These are phyloP conservation scores for Dasysyrphus tricinctus DNA, from an alignment of 2,888 invertebrate genomes.

Conservation along the genomic window DNA sequence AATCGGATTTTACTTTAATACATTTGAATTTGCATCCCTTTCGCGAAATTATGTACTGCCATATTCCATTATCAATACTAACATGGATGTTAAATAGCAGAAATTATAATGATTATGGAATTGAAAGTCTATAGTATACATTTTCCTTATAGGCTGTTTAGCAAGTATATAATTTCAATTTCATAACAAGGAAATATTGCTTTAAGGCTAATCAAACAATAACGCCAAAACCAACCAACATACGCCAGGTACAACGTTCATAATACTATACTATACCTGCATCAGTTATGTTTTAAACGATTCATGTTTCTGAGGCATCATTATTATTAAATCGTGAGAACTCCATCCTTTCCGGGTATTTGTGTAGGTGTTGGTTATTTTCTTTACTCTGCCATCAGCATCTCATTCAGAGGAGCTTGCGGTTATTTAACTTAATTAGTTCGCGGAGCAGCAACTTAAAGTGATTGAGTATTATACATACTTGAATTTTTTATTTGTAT, in stretches of 20 bases:
- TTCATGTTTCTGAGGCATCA: slow-evolving; percentile 20
- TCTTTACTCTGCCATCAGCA: neutral
- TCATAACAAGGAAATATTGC: neutral
- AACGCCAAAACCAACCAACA: neutral
- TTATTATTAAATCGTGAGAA: slow-evolving; percentile 28
- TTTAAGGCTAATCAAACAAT: slow-evolving; percentile 6
- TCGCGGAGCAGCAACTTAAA: neutral
- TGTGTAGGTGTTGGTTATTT: slow-evolving; percentile 21
- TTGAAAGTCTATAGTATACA: too few relatives aligned
- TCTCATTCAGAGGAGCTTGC: neutral
- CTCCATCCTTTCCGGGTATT: neutral
- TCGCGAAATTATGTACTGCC: too few relatives aligned
- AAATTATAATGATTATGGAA: too few relatives aligned
- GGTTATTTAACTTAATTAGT: slow-evolving; percentile 19
- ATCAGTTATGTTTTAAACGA: neutral
- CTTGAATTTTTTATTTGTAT: neutral
- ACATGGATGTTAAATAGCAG: too few relatives aligned
- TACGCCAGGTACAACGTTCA: neutral
- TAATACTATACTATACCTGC: neutral
- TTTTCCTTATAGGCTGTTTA: too few relatives aligned
- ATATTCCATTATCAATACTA: too few relatives aligned
- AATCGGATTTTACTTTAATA: too few relatives aligned
- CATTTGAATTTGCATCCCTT: too few relatives aligned
- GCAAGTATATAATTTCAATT: too few relatives aligned
- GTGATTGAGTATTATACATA: neutral